Conservation (phyloP, 2,888 invertebrate species). For the Callinectes sapidus region DNA sequence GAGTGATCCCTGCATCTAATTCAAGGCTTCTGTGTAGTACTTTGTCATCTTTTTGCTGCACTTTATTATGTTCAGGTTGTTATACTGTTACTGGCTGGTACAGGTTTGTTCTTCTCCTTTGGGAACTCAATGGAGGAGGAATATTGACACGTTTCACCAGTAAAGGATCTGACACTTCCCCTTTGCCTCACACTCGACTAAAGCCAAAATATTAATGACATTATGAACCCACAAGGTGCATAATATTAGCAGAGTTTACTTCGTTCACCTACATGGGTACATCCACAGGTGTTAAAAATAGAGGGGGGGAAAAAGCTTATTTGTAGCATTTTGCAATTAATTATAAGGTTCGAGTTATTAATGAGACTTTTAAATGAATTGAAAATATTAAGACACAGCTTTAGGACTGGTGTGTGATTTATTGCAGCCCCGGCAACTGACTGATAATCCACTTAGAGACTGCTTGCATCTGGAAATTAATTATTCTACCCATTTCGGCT, state of each 20-base stretch:
- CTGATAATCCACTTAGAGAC: not conserved
- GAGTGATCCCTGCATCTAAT: too few relatives aligned
- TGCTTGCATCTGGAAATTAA: not conserved
- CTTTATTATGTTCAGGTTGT: too few relatives aligned
- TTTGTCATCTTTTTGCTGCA: too few relatives aligned
- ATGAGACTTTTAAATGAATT: not conserved
- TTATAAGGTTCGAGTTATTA: not conserved
- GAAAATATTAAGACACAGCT: not conserved
- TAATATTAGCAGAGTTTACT: not conserved
- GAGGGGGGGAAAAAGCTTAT: not conserved
- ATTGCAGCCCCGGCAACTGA: not conserved
- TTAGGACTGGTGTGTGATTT: not conserved
- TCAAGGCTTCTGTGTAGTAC: too few relatives aligned
- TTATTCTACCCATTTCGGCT: not conserved
- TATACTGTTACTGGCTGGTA: too few relatives aligned
- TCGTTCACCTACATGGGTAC: not conserved
- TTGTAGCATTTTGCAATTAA: not conserved
- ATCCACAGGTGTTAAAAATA: not conserved
- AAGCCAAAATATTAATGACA: too few relatives aligned
- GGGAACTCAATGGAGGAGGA: too few relatives aligned
- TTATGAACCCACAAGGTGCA: not conserved
- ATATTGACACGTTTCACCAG: too few relatives aligned
- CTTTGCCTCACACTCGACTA: too few relatives aligned
- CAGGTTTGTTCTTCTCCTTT: too few relatives aligned
- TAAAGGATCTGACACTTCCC: too few relatives aligned